Base-by-base conservation (phyloP, 2,888 invertebrate species). In the Lasioglossum zephyrum region DNA sequence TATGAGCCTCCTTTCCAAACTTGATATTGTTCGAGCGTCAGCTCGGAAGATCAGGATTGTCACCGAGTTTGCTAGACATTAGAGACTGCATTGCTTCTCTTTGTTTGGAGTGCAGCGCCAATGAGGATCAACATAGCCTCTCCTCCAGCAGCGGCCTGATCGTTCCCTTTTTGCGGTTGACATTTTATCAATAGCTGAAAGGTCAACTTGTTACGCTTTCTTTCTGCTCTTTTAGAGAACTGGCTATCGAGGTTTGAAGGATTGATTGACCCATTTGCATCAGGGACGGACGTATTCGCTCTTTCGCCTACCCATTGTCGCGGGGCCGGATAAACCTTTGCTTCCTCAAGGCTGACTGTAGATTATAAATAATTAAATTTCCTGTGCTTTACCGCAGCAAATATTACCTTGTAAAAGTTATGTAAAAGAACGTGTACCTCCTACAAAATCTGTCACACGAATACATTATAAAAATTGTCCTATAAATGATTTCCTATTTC, bases 81-180 rank as follows among this genome's bases (percentile, higher is more conserved):
- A 16, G 63, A 31, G 60, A 0, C 26, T 63, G 22, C n/a, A 3
- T n/a, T 79, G 84, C 76, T 84, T 88, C 76, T 75, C 76, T 75
- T 57, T 36, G 74, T 74, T 87, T 76, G 77, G 85, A 79, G 79
- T 49, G 74, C 80, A 77, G 47, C 73, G 22, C 18, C 73, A 41
- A 63, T 72, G 47, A 76, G 66, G 86, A 77, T 77, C 85, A 84
- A 79, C 80, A 77, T 69, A 74, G 63, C 39, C 72, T 76, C 72
- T 73, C 73, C 53, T 73, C 49, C 69, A 75, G 13, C 66, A 60
- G 69, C 18, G 63, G 16, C 66, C 39, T 5, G 74, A 77, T 73
- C 44, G 26, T 44, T 36, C 69, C 66, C 70, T 77, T 72, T 66
- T 57, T 74, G 73, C 36, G 47, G 69, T 69, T 44, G 49, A 31